Conservation (phyloP, 1,140 invertebrate species). For the Atta texana region DNA sequence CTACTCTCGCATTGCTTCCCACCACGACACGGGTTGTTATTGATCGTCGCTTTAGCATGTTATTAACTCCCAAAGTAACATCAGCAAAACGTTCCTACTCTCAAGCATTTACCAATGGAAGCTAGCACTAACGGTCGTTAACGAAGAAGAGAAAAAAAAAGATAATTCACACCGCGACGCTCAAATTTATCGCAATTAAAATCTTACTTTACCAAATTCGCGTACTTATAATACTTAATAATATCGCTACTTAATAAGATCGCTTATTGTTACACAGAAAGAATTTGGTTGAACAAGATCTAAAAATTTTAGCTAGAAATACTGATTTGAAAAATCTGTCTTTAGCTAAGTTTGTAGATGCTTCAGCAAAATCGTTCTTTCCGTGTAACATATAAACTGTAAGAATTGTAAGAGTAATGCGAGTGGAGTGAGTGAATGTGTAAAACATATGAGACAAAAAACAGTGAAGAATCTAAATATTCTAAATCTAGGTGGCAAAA, state of each 20-base stretch:
- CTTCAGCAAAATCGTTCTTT: no score
- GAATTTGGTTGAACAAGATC: no score
- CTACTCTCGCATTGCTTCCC: conserved; percentile 2
- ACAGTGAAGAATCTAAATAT: no score
- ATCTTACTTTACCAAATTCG: neutral
- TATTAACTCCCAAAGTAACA: conserved; percentile 55
- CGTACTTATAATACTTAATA: neutral
- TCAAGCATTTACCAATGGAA: neutral
- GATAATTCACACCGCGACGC: neutral
- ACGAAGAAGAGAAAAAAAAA: neutral
- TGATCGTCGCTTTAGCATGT: conserved; percentile 52
- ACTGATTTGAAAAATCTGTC: no score
- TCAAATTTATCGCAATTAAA: neutral
- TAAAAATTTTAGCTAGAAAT: no score
- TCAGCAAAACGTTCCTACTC: neutral
- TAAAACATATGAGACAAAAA: no score
- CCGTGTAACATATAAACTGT: no score
- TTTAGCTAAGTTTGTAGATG: no score
- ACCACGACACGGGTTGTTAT: conserved; percentile 32
- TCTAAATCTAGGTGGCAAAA: no score
- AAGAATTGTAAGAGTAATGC: no score
- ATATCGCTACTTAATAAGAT: neutral
- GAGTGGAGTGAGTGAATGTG: no score
- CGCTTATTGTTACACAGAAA: neutral
- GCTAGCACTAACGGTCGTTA: neutral